These are phyloP conservation scores for Malthinus seriepunctatus DNA, from an alignment of 2,888 invertebrate genomes.

Conservation along the genomic window DNA sequence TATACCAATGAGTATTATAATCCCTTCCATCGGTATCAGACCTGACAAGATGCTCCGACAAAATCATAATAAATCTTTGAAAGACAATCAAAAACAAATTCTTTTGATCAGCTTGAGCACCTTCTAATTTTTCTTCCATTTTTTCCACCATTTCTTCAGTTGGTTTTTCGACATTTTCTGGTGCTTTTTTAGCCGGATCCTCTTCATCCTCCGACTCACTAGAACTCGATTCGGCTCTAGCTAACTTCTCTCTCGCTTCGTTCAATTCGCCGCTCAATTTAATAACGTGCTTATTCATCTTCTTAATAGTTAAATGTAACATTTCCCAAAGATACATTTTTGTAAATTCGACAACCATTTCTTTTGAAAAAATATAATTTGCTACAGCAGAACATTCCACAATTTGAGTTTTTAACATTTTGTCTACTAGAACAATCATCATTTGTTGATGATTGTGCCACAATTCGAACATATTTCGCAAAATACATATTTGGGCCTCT, in stretches of 20 bases:
- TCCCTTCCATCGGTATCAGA: constrained; percentile 93
- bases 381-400: constrained; percentile 97
- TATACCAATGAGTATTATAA: constrained; percentile 94
- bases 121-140: constrained; percentile 94
- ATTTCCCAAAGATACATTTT: constrained; percentile 97
- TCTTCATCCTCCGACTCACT: constrained; percentile 78
- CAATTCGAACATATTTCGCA: constrained; percentile 91
- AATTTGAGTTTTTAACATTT: constrained; percentile 95
- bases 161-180: constrained; percentile 63
- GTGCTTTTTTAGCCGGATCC: constrained; percentile 51
- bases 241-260: constrained; percentile 85
- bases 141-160: constrained; percentile 88
- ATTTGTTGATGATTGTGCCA: constrained; percentile 97
- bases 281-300: constrained; percentile 94
- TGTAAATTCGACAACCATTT: constrained; percentile 90
- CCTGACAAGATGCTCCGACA: constrained; percentile 92
- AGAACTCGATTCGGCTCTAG: constrained; percentile 79
- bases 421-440: constrained; percentile 95
- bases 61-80: constrained; percentile 96
- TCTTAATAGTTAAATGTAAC: constrained; percentile 91
- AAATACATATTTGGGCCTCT: constrained; percentile 92
- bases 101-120: constrained; percentile 95
- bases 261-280: constrained; percentile 79
- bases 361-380: constrained; percentile 96
- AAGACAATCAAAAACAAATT: constrained; percentile 96